A percentile compares a stretch with the other conserved stretches of the same genome.
Evolutionary conservation across 2,888 invertebrate genomes (phyloP).

Genomic region (Drosophila atripex): DNA sequence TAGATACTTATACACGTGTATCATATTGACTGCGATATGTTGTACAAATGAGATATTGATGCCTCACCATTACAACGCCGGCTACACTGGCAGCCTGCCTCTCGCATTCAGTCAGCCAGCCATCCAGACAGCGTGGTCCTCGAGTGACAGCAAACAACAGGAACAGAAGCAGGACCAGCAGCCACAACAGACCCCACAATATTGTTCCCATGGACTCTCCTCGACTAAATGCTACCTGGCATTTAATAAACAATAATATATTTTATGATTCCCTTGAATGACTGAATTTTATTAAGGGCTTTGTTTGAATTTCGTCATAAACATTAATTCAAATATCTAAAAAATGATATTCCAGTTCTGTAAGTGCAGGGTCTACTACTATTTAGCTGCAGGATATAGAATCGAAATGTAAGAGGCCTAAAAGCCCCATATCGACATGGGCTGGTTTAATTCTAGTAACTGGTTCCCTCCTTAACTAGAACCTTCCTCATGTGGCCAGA

Average conservation of each 20-base stretch:
- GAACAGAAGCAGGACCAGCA: conserved; percentile 9
- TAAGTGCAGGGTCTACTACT: not conserved
- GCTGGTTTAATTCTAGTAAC: conserved; percentile 20
- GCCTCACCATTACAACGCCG: conserved; percentile 52
- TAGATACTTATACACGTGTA: conserved; percentile 73
- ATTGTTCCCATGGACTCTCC: conserved; percentile 1
- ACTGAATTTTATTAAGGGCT: no score
- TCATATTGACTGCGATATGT: conserved; percentile 71
- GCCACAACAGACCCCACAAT: not conserved
- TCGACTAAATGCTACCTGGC: conserved; percentile 1
- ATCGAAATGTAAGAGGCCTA: not conserved
- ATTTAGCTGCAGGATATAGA: not conserved
- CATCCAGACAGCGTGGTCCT: conserved; percentile 30
- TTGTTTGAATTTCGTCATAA: not conserved
- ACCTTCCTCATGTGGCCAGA: conserved; percentile 28
- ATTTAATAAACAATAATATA: not conserved
- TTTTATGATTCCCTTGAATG: no score
- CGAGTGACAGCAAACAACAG: conserved; percentile 49
- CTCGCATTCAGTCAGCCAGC: conserved; percentile 23
- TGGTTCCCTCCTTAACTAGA: conserved; percentile 11
- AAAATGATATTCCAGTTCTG: not conserved
- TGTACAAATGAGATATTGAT: conserved; percentile 77
- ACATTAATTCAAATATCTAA: not conserved
- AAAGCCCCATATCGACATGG: conserved; percentile 4
- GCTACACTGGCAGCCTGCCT: conserved; percentile 21